These are phyloP conservation scores for Ceuthmochares aereus DNA, from an alignment of 2,113 vertebrate species.

Conservation along the genomic window DNA sequence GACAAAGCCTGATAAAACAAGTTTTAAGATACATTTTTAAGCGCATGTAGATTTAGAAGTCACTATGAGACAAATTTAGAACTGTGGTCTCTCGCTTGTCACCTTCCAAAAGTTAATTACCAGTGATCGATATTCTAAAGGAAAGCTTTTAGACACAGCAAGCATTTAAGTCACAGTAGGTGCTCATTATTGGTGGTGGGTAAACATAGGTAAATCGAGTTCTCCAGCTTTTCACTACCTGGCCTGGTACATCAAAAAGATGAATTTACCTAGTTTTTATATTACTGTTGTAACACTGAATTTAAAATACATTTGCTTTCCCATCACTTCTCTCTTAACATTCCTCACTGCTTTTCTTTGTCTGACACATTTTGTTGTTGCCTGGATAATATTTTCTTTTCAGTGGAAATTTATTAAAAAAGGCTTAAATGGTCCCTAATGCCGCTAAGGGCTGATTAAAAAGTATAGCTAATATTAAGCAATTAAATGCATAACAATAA, in stretches of 20 bases:
- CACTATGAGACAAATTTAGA: background rate
- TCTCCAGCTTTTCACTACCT: background rate
- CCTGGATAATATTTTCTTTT: background rate
- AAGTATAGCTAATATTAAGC: background rate
- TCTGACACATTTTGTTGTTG: background rate
- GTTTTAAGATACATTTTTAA: background rate
- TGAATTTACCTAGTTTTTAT: background rate
- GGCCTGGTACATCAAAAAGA: background rate
- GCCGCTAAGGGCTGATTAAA: background rate
- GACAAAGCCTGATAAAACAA: background rate
- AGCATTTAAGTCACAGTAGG: background rate
- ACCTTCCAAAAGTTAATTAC: background rate
- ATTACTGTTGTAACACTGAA: background rate
- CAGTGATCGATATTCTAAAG: background rate
- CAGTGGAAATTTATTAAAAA: background rate
- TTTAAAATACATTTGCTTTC: background rate
- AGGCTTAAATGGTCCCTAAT: background rate
- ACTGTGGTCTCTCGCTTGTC: background rate
- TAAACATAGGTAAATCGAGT: background rate
- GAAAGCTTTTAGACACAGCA: background rate
- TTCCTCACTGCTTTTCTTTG: background rate
- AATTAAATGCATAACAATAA: background rate
- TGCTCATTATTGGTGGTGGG: background rate
- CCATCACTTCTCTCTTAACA: background rate
- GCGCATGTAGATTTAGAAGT: rapidly evolving